Conservation (phyloP, 2,888 invertebrate genomes). For the Orchesella flavescens region DNA sequence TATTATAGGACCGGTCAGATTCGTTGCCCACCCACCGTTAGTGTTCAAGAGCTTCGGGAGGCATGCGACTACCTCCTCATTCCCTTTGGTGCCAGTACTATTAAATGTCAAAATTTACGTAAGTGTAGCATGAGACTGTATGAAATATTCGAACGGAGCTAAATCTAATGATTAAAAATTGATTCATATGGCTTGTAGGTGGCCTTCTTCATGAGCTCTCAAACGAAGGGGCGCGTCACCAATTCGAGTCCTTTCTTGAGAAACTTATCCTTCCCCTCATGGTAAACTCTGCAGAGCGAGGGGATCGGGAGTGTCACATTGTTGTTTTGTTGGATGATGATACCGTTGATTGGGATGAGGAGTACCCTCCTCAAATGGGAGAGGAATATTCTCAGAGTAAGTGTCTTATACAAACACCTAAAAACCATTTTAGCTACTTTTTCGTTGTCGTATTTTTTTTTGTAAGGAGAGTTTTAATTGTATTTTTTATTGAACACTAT, state of each 20-base stretch:
- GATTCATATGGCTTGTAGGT: constrained; percentile 77
- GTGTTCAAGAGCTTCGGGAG: constrained; percentile 96
- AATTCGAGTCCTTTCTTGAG: constrained; percentile 97
- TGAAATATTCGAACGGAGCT: neutral
- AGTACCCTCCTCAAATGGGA: constrained; percentile 98
- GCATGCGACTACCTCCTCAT: constrained; percentile 98
- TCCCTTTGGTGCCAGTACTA: constrained; percentile 95
- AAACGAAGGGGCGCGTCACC: constrained; percentile 98
- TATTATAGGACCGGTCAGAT: constrained; percentile 94
- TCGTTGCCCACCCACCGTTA: constrained; percentile 94
- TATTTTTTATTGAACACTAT: constrained; percentile 59
- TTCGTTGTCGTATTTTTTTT: neutral
- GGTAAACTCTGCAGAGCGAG: constrained; percentile 94
- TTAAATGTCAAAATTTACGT: constrained; percentile 97
- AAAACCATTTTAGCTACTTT: neutral
- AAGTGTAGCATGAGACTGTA: constrained; percentile 74
- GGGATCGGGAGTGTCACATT: constrained; percentile 98
- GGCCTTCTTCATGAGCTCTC: constrained; percentile 97
- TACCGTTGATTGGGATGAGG: constrained; percentile 97
- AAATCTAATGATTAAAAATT: neutral
- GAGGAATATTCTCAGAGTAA: constrained; percentile 96
- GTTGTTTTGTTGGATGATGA: constrained; percentile 97
- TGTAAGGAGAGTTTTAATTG: neutral
- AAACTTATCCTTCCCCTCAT: constrained; percentile 95
- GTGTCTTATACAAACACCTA: too few relatives aligned